Base-by-base conservation (phyloP, 2,888 invertebrate species). In the Uropetala carovei region DNA sequence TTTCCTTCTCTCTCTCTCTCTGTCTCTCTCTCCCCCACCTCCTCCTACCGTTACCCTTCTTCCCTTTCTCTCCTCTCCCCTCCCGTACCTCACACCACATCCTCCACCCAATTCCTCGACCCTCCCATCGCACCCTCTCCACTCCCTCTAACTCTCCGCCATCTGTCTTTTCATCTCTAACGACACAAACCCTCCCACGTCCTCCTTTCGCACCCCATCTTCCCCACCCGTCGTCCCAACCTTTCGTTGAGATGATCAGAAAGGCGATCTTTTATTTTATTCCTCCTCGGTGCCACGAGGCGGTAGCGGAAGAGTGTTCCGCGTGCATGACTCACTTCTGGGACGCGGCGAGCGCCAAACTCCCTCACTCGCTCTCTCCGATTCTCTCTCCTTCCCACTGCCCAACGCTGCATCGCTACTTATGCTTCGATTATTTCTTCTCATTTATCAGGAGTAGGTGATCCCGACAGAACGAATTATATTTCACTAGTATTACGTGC, bases 51-150 rank as follows among this genome's bases (percentile, higher is more conserved):
- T 22, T 43, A 60, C 18, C 60, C 43, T 64, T 43, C 85, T n/a
- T 22, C 59, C 85, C 85, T 59, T 58, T 86, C 22, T 13, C 85
- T n/a, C 89, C 5, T 60, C 89, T 60, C 27, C 11, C 75, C 75
- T 27, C 13, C 75, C 27, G 13, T 75, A 75, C 27, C 75, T 13
- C 22, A 75, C 27, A 13, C 22, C 75, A 27, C 22, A 75, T 75
- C 27, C n/a, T 75, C 27, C 75, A 75, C 27, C 75, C 75, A 75
- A 11, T 5, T 43, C 5, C 43, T 43, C 43, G 43, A 3, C 75
- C 75, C 27, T 75, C 27, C 75, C 27, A 75, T 75, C n/a, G 22
- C 22, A 22, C 75, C 27, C 75, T 11, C 27, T 27, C 75, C 43
- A 43, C 43, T 43, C 43, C 5, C 43, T 43, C 43, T n/a, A n/a